Evolutionary conservation across 1,140 invertebrate genomes (phyloP), one percentile per base, ranked within the genome.

Genomic region (Aphelenchoides fujianensis): DNA sequence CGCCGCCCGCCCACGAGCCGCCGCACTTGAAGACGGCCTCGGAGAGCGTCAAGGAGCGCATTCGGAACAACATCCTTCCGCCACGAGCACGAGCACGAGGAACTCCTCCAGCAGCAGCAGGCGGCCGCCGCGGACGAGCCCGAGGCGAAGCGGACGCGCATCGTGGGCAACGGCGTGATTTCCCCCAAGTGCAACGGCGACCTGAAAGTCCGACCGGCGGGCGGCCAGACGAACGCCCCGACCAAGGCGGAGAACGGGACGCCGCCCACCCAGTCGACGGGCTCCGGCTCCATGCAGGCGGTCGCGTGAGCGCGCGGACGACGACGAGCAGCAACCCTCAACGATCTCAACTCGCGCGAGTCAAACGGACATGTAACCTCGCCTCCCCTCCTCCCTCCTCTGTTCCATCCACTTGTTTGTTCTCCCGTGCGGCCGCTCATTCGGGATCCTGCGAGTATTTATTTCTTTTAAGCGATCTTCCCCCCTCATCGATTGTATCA

Each of bases 51-150:
- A 67, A 67, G 64, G 64, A 67, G 31, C 19, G 31, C 27, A 19
- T 67, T 16, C 64, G 31, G 52, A 67, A 67, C 3, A n/a, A 67
- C 59, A 67, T 67, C 64, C n/a, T 61, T 16, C n/a, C n/a, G n/a
- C n/a, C n/a, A n/a, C n/a, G 19, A 67, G 52, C 30, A 67, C 23
- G 52, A 62, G 1, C 64, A 67, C 31, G 64, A 36, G n/a, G 64
- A n/a, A n/a, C n/a, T n/a, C n/a, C n/a, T n/a, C n/a, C n/a, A n/a
- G n/a, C n/a, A n/a, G n/a, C n/a, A n/a, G n/a, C n/a, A n/a, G 53
- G 57, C 12, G 12, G 37, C 16, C 16, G 57, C 12, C n/a, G 12
- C 19, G 57, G 57, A 61, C 16, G 64, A 59, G 59, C 52, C 64
- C 16, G 64, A 67, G 2, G 35, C 30, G 16, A 69, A 67, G 69